A percentile compares a stretch with the other conserved stretches of the same genome.
phyloP scores from a whole-genome alignment of 2,888 invertebrate species.

The Ctena decussata region DNA sequence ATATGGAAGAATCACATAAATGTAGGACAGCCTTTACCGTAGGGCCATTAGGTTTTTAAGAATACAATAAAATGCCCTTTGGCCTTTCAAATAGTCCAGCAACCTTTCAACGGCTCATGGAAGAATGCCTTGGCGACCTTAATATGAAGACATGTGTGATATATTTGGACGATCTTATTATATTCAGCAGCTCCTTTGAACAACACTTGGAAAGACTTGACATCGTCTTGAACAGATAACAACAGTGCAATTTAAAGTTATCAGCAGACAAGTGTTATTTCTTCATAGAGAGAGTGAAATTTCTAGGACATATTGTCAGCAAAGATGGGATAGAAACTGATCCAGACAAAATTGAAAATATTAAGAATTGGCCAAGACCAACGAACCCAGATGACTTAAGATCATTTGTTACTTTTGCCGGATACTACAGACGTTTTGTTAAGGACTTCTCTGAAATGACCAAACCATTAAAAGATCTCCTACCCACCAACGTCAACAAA shows the following conservation, averaged over 20 bases:
- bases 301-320: neutral
- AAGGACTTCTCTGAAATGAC: neutral
- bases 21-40: conserved; percentile 14
- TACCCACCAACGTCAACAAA: neutral
- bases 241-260: neutral
- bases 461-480: neutral
- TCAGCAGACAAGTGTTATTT: neutral
- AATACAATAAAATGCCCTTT: conserved; percentile 22
- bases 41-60: conserved; percentile 6
- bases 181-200: neutral
- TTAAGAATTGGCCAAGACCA: conserved; percentile 11
- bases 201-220: neutral
- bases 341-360: neutral
- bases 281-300: neutral
- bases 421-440: neutral
- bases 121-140: conserved; percentile 14
- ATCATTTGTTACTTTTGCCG: neutral
- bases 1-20: conserved; percentile 25
- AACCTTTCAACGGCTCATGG: conserved; percentile 22
- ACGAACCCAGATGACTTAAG: conserved; percentile 6
- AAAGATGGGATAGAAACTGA: neutral
- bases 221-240: neutral
- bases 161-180: conserved; percentile 3
- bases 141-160: conserved; percentile 10
- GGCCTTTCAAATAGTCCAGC: conserved; percentile 22